Percentiles rank a stretch among this genome's conserved stretches.
Evolutionary conservation across 2,797 vertebrate genomes (phyloP).

Genomic region (Mycteria americana): DNA sequence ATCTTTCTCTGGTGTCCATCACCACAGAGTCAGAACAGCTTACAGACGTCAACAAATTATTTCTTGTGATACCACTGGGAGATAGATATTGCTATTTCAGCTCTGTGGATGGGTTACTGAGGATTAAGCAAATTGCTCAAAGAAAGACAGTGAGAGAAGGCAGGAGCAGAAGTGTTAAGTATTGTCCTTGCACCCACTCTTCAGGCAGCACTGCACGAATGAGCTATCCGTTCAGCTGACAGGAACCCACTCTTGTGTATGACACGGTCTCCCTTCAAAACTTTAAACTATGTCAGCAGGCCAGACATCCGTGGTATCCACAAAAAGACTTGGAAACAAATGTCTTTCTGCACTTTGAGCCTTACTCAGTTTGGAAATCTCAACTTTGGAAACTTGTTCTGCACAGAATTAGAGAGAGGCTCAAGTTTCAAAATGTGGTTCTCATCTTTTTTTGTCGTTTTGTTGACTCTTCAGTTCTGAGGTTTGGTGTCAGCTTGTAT

Average conservation of each 20-base stretch:
- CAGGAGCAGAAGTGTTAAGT: not conserved
- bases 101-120: not conserved
- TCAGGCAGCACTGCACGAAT: not conserved
- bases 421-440: slow-evolving; percentile 11
- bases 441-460: not conserved
- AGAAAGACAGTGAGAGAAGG: not conserved
- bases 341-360: not conserved
- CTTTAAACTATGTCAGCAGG: not conserved
- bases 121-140: not conserved
- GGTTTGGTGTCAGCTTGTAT: not conserved
- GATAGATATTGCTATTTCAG: not conserved
- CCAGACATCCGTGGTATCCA: not conserved
- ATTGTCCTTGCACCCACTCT: not conserved
- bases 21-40: not conserved
- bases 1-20: not conserved
- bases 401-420: not conserved
- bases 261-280: not conserved
- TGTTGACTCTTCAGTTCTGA: not conserved
- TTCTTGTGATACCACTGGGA: not conserved
- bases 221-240: not conserved
- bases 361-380: not conserved
- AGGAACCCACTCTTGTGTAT: not conserved
- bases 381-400: not conserved
- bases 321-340: not conserved
- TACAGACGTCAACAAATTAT: not conserved